A percentile compares a stretch with the other conserved stretches of the same genome.
Conservation (phyloP, 2,113 vertebrate species). For the Sphaerodactylus townsendi region DNA sequence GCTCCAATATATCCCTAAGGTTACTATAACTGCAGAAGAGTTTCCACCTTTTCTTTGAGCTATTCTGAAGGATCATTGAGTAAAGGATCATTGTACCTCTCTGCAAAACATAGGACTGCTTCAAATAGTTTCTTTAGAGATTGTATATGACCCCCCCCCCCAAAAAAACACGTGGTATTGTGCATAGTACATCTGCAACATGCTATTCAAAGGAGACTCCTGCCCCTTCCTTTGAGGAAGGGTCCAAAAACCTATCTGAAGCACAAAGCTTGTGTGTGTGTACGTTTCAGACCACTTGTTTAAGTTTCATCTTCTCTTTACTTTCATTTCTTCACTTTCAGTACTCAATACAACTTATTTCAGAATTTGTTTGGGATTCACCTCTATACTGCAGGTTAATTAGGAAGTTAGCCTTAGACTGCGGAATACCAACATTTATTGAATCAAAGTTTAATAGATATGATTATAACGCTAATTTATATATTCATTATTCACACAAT, state of each 20-base stretch:
- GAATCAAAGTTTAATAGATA: slow-evolving; percentile 64
- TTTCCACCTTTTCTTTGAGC: background rate
- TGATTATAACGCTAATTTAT: slow-evolving; percentile 41
- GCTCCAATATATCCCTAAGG: background rate
- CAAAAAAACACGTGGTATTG: no score
- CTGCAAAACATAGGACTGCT: background rate
- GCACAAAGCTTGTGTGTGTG: background rate
- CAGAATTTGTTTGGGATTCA: slow-evolving; percentile 49
- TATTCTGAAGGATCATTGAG: background rate
- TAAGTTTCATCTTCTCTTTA: background rate
- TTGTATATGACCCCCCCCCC: background rate
- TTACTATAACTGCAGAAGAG: background rate
- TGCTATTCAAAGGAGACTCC: fast-evolving
- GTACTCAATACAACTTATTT: background rate
- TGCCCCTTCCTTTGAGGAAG: background rate
- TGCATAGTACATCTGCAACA: fast-evolving
- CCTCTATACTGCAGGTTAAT: slow-evolving; percentile 57
- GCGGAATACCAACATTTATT: slow-evolving; percentile 50
- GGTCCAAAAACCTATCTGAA: background rate
- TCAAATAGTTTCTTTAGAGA: no score
- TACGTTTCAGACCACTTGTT: background rate
- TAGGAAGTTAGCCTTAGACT: slow-evolving; percentile 50
- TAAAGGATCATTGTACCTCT: background rate
- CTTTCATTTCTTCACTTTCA: background rate
- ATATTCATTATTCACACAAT: slow-evolving; percentile 32